Evolutionary conservation across 92 coral and sea anemone genomes (phyloP), one percentile per base, ranked within the genome.

Genomic region (Paramuricea clavata): DNA sequence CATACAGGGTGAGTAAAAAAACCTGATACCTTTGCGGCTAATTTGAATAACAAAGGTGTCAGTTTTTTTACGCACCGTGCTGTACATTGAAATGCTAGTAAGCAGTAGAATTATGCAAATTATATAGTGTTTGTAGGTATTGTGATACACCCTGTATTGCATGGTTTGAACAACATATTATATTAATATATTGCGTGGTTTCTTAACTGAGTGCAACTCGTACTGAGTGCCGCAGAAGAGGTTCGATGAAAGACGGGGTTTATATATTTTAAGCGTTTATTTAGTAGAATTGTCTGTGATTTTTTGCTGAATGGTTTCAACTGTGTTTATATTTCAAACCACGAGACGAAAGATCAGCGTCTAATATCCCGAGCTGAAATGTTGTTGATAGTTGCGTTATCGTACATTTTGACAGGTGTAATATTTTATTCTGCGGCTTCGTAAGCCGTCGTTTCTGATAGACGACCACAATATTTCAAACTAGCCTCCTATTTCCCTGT

Each of bases 401-500:
- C 72, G 25, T 19, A 47, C 19, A 65, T 33, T 65, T 65, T 65
- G 72, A 65, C 72, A 65, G 72, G 72, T 65, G 72, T 65, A 65
- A 65, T 65, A 65, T 65, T 26, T 65, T 39, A 22, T 65, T 65
- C 12, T 65, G 72, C 41, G 72, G 72, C 72, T 65, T 65, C n/a
- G 72, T 16, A 28, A 12, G 39, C 41, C 16, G 31, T 65, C 72
- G 62, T 17, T 15, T 60, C 0, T n/a, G n/a, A n/a, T 56, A 23
- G 39, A 65, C 68, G 17, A 28, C 72, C 39, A 31, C 72, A 65
- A n/a, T 65, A 2, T 65, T 65, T 28, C 36, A 65, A 65, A 28
- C 68, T 28, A 33, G 36, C 7, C 62, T 23, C 26, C 25, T 65
- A 33, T 28, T 2, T n/a, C 16, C 72, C 21, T 65, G 7, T 28